phyloP scores from a whole-genome alignment of 2,113 vertebrate genomes.

The Tetrao urogallus region DNA sequence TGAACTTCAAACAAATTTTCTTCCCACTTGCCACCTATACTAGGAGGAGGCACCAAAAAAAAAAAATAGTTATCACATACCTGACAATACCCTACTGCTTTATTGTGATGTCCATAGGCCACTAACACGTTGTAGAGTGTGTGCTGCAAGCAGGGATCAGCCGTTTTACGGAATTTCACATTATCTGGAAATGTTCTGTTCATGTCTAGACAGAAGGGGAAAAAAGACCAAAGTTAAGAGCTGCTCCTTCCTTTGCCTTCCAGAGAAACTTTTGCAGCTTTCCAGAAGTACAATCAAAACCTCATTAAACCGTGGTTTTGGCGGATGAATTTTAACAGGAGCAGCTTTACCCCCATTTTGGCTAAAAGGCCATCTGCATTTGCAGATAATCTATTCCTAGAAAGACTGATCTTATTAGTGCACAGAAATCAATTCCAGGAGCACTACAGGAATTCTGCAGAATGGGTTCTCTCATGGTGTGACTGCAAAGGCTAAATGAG shows the following conservation, averaged over 20 bases:
- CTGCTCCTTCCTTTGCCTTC: not conserved
- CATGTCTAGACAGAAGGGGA: conserved; percentile 82
- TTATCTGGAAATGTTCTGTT: conserved; percentile 98
- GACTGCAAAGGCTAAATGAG: not conserved
- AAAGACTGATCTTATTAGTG: conserved; percentile 8
- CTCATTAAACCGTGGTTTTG: not conserved
- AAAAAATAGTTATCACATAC: conserved; percentile 69
- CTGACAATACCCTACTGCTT: conserved; percentile 94
- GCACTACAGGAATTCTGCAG: not conserved
- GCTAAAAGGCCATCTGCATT: not conserved
- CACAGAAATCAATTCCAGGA: not conserved
- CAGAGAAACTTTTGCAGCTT: not conserved
- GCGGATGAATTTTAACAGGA: not conserved
- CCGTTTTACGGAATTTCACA: conserved; percentile 83
- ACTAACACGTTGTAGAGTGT: conserved; percentile 89
- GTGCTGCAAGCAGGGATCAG: conserved; percentile 86
- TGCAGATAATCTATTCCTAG: conserved; percentile 6
- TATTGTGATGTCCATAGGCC: conserved; percentile 92
- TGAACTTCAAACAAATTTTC: no score
- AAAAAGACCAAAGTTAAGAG: conserved; percentile 13
- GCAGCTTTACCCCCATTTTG: not conserved
- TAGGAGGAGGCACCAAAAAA: no score
- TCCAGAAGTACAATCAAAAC: not conserved
- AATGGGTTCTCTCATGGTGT: not conserved
- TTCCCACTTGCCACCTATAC: no score